Conservation (phyloP, 2,888 invertebrate genomes). For the Eulithis testata region DNA sequence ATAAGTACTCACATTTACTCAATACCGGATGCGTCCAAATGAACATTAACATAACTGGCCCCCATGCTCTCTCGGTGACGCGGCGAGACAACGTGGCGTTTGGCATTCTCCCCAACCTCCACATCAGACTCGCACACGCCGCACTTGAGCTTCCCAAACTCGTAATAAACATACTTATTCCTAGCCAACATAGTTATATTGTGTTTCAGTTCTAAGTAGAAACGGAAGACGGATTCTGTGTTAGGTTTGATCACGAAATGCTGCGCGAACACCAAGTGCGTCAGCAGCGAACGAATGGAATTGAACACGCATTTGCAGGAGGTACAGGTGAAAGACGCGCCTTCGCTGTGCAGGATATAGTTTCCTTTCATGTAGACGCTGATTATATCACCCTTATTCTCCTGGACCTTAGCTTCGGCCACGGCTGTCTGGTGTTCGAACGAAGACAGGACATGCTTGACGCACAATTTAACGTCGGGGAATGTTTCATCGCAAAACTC, state of each 20-base stretch:
- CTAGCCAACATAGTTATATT: slow-evolving; percentile 73
- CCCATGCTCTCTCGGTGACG: slow-evolving; percentile 78
- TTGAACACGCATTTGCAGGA: slow-evolving; percentile 67
- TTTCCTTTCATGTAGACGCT: slow-evolving; percentile 76
- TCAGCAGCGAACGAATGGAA: slow-evolving; percentile 68
- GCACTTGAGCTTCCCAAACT: slow-evolving; percentile 72
- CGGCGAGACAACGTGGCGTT: slow-evolving; percentile 71
- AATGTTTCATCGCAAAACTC: slow-evolving; percentile 61
- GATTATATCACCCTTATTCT: slow-evolving; percentile 72
- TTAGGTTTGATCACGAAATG: slow-evolving; percentile 67
- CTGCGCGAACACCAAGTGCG: slow-evolving; percentile 71
- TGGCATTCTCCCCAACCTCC: slow-evolving; percentile 72
- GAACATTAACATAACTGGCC: slow-evolving; percentile 72
- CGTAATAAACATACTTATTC: slow-evolving; percentile 74
- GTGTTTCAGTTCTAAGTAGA: slow-evolving; percentile 77
- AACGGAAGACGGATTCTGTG: slow-evolving; percentile 72
- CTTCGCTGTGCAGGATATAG: slow-evolving; percentile 70
- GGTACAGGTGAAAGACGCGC: slow-evolving; percentile 64
- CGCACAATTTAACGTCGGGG: slow-evolving; percentile 54
- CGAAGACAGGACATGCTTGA: slow-evolving; percentile 64
- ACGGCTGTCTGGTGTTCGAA: slow-evolving; percentile 65
- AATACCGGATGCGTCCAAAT: slow-evolving; percentile 62
- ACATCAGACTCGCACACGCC: slow-evolving; percentile 73
- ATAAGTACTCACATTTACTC: slow-evolving; percentile 65
- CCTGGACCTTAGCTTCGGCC: slow-evolving; percentile 55